Base-by-base conservation (phyloP, 2,888 invertebrate genomes). In the Agrypnus murinus region DNA sequence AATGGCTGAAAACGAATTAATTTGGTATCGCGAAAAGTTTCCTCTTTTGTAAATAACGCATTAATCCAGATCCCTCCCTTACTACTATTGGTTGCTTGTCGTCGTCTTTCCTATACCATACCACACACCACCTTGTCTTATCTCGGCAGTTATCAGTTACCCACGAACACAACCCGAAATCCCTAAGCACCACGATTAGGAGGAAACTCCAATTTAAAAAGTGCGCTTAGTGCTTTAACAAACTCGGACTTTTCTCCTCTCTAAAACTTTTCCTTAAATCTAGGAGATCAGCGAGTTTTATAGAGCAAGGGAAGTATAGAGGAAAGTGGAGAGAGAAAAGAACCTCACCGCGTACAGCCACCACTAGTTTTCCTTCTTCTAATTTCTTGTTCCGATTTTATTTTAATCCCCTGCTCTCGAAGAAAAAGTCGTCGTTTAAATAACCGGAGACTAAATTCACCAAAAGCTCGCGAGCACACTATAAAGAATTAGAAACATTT, bases 51-150 rank as follows among this genome's bases (percentile, higher is more conserved):
- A 80, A 81, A 81, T 81, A 81, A 80, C 77, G 77, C 79, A 81
- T 80, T 81, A 81, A 81, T 81, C 79, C 79, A 75, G 68, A 9
- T 43, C 74, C 74, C 74, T n/a, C n/a, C n/a, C n/a, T n/a, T n/a
- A n/a, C n/a, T n/a, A n/a, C n/a, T n/a, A n/a, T n/a, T n/a, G n/a
- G n/a, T n/a, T n/a, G 72, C 3, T 25, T 25, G 72, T 76, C 71
- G 74, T 77, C 77, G 74, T 76, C n/a, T n/a, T n/a, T n/a, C n/a
- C n/a, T n/a, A n/a, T n/a, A n/a, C n/a, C n/a, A n/a, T n/a, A n/a
- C n/a, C n/a, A n/a, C n/a, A n/a, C n/a, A n/a, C n/a, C n/a, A 78
- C 79, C 81, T 81, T 80, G 80, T 79, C 79, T 79, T 80, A 80
- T 80, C 80, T 77, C 73, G 78, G 77, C 76, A 76, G 77, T 79